Evolutionary conservation across 2,113 vertebrate genomes (phyloP), one percentile per base, ranked within the genome.

Genomic region (Phainopepla nitens): DNA sequence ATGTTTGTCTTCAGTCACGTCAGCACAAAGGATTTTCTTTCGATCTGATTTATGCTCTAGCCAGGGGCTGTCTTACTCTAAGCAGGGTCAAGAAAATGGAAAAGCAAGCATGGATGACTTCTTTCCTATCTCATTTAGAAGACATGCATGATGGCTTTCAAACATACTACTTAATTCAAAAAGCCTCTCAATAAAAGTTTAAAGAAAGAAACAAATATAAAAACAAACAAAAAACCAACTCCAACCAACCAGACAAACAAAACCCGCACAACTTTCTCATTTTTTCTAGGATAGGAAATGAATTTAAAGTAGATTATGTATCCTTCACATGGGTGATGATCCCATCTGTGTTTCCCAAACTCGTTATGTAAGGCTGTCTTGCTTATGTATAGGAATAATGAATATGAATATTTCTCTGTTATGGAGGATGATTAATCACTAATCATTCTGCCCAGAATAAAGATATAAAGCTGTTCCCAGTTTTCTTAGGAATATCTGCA

Each of bases 1-100:
- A 44, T 35, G 21, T 25, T 89, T 89, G 47, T 75, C 65, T 84
- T 93, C 75, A 75, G 29, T 71, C 60, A 60, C 0, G 0, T 89
- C 87, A 87, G 61, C 69, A 68, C 29, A 66, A 65, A 58, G 29
- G 51, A 68, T 94, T 95, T 94, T 93, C 73, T 84, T 87, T 91
- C 11, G 2, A 79, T 81, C 60, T 91, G 31, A 77, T 92, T 90
- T 91, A 71, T 62, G 24, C 27, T 44, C 24, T 47, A 64, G 51
- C 31, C 53, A 68, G 47, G 13, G 15, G 51, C 53, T 66, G 21
- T 81, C 44, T 82, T 49, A 77, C 19, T 31, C 39, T 70, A 68
- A 62, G 25, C 23, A 87, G 27, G 58, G 47, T 51, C 62, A 87
- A 85, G 56, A 84, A 87, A 91, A 51, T 31, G 15, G 39, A 71